Evolutionary conservation across 2,888 invertebrate species (phyloP).

Genomic region (Sminthurinus aureus): DNA sequence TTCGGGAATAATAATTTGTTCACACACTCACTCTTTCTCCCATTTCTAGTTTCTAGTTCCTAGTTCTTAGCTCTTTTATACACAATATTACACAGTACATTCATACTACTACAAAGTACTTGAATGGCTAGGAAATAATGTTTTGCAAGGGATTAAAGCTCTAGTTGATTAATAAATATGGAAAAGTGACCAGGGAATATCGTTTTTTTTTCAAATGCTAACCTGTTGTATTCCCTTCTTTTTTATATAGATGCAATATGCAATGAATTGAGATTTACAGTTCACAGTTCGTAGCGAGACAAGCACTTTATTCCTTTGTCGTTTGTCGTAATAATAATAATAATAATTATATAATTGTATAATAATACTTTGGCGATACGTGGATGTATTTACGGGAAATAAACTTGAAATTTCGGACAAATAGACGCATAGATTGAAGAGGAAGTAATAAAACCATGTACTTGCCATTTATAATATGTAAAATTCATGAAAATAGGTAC

Average conservation of each 20-base stretch:
- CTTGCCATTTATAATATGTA: no score
- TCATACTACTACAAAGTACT: no score
- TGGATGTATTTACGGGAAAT: not conserved
- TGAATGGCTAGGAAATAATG: constrained; percentile 8
- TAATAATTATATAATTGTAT: not conserved
- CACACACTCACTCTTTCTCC: constrained; percentile 4
- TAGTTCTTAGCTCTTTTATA: not conserved
- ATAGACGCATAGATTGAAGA: no score
- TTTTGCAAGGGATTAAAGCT: not conserved
- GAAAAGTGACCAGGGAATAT: not conserved
- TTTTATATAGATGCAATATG: not conserved
- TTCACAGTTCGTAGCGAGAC: not conserved
- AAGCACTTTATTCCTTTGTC: not conserved
- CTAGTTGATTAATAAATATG: constrained; percentile 4
- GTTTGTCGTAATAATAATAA: not conserved
- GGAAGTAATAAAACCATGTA: no score
- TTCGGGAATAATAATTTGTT: constrained; percentile 11
- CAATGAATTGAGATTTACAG: constrained; percentile 7
- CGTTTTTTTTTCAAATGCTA: not conserved
- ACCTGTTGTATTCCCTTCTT: not conserved
- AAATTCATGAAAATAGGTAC: no score
- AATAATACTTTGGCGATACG: not conserved
- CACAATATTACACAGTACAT: not conserved
- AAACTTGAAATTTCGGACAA: no score
- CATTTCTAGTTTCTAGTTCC: not conserved